phyloP scores from a whole-genome alignment of 2,888 invertebrate genomes.

The Meta bourneti region DNA sequence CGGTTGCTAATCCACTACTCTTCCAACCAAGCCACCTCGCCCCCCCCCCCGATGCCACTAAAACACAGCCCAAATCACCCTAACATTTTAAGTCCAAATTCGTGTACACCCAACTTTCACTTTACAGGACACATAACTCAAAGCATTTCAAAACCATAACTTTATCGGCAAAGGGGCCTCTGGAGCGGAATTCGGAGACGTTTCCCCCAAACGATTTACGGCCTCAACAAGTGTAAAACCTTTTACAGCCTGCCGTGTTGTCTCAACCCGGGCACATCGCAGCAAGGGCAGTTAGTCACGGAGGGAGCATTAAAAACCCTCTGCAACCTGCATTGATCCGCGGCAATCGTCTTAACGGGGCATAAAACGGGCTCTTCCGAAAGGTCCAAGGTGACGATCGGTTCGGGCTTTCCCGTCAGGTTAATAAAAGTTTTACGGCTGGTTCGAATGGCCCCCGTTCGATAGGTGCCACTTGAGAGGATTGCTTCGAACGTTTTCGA shows the following conservation, averaged over 20 bases:
- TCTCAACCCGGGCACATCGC: neutral
- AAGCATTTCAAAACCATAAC: neutral
- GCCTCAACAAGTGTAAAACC: slow-evolving; percentile 30
- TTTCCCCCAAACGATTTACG: neutral
- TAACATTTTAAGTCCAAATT: neutral
- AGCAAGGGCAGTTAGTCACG: slow-evolving; percentile 10
- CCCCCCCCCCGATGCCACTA: neutral
- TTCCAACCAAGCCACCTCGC: neutral
- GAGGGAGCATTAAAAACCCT: slow-evolving; percentile 19
- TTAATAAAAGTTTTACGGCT: slow-evolving; percentile 56
- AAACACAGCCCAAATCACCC: neutral
- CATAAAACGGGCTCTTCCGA: slow-evolving; percentile 37
- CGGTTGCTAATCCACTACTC: neutral
- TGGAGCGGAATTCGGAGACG: neutral
- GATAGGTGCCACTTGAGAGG: neutral
- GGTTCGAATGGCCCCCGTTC: neutral
- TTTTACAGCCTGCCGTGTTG: neutral
- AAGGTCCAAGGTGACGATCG: slow-evolving; percentile 10
- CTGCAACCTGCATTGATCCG: too few species aligned
- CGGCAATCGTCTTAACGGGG: slow-evolving; percentile 53
- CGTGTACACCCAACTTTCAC: neutral
- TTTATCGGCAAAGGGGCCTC: neutral
- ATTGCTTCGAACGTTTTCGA: neutral
- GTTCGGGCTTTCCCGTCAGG: slow-evolving; percentile 1
- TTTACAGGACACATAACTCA: neutral